These are phyloP conservation scores for Temnothorax ravouxi DNA, from an alignment of 2,888 invertebrate species.

Conservation along the genomic window DNA sequence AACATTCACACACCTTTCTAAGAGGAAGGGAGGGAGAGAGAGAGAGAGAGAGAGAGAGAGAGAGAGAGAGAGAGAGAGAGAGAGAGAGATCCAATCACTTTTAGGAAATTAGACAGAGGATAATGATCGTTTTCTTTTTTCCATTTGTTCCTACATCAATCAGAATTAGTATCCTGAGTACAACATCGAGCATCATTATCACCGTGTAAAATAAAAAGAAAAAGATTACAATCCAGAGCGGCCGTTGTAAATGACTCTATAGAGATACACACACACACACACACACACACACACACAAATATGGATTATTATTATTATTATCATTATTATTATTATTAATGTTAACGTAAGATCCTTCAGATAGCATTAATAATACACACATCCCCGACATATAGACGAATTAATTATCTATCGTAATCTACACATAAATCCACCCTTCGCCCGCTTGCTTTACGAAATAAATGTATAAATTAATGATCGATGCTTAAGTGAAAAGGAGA, in stretches of 20 bases:
- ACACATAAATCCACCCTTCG: conserved; percentile 81
- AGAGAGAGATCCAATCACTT: conserved; percentile 37
- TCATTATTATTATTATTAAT: conserved; percentile 78
- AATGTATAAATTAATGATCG: conserved; percentile 83
- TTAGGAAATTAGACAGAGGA: conserved; percentile 53
- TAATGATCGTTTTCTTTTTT: conserved; percentile 55
- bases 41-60: neutral
- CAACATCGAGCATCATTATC: conserved; percentile 72
- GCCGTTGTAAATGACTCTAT: conserved; percentile 71
- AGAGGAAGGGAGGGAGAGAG: neutral
- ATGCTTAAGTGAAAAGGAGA: conserved; percentile 60
- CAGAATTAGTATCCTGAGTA: conserved; percentile 71
- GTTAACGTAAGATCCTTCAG: conserved; percentile 80
- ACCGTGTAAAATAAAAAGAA: conserved; percentile 58
- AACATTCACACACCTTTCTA: conserved; percentile 25
- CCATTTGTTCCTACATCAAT: conserved; percentile 73
- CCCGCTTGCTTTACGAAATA: conserved; percentile 84
- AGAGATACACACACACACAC: conserved; percentile 48
- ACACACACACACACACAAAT: conserved; percentile 65
- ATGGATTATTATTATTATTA: conserved; percentile 65
- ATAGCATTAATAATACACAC: conserved; percentile 80
- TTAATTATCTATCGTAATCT: conserved; percentile 80
- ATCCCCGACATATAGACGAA: conserved; percentile 79
- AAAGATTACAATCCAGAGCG: conserved; percentile 67
- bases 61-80: neutral